Conservation (phyloP, 1,140 invertebrate genomes). For the Hypsibius dujardini region DNA sequence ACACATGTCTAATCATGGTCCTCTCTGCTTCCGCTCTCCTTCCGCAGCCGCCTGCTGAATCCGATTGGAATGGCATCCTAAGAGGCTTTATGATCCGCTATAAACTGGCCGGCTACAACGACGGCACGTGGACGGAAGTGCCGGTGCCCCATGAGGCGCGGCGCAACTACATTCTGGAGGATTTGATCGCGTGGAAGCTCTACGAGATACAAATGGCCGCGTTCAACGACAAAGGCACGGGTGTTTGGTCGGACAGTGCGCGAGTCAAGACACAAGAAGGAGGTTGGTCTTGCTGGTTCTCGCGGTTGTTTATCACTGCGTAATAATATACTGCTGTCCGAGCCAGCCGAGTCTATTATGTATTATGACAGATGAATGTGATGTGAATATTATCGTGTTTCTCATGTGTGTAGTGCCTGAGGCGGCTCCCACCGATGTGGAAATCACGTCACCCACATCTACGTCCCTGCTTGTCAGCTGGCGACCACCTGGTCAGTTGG, state of each 20-base stretch:
- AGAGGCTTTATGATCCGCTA: conserved; percentile 81
- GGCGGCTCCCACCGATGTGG: conserved; percentile 63
- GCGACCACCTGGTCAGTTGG: background rate
- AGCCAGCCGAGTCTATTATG: conserved; percentile 17
- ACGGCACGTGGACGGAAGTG: conserved; percentile 50
- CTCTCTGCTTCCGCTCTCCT: too few species aligned
- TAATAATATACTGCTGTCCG: background rate
- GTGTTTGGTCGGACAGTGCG: conserved; percentile 71
- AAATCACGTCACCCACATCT: conserved; percentile 62
- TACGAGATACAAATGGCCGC: conserved; percentile 93
- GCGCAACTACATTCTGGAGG: conserved; percentile 73
- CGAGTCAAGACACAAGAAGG: conserved; percentile 87
- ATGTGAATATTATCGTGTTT: conserved; percentile 17
- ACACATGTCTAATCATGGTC: too few species aligned
- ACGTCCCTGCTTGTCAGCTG: conserved; percentile 35
- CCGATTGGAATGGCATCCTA: conserved; percentile 81
- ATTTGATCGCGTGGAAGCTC: conserved; percentile 90
- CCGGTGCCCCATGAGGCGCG: conserved; percentile 73
- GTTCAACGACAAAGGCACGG: conserved; percentile 88
- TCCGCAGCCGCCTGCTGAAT: conserved; percentile 55
- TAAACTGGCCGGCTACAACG: conserved; percentile 68
- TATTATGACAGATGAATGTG: conserved; percentile 14
- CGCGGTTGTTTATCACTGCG: too few species aligned
- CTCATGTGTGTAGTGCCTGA: conserved; percentile 49
- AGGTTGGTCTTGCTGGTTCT: conserved; percentile 30